phyloP scores from a whole-genome alignment of 2,113 vertebrate genomes.

The Phycodurus eques region DNA sequence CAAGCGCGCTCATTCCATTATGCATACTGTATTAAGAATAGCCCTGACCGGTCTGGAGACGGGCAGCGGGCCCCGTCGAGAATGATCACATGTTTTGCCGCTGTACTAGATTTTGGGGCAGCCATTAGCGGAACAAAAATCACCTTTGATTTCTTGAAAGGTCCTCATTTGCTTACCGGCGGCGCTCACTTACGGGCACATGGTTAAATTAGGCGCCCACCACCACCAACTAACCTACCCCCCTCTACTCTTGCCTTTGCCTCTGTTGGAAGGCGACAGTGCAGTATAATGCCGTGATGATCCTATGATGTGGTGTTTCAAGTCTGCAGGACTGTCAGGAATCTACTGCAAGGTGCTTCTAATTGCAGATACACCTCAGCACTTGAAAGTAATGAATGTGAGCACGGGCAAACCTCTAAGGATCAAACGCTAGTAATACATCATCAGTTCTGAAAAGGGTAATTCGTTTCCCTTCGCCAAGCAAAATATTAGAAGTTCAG shows the following conservation, averaged over 20 bases:
- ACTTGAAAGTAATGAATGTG: slow-evolving; percentile 78
- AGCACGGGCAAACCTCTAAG: slow-evolving; percentile 74
- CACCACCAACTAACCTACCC: not conserved
- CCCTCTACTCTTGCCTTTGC: slow-evolving; percentile 26
- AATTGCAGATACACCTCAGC: slow-evolving; percentile 77
- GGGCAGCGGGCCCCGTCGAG: slow-evolving; percentile 64
- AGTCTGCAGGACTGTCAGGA: slow-evolving; percentile 74
- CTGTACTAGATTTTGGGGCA: slow-evolving; percentile 71
- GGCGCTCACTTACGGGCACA: slow-evolving; percentile 71
- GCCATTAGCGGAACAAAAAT: slow-evolving; percentile 77
- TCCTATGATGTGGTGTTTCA: slow-evolving; percentile 76
- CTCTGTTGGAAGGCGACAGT: slow-evolving; percentile 63
- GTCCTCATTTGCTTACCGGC: slow-evolving; percentile 75
- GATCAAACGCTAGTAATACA: slow-evolving; percentile 78
- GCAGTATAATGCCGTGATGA: slow-evolving; percentile 68
- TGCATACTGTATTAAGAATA: slow-evolving; percentile 75
- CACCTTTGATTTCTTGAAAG: slow-evolving; percentile 79
- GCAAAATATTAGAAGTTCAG: slow-evolving; percentile 79
- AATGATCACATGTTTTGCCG: slow-evolving; percentile 69
- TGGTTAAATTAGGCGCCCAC: slow-evolving; percentile 67
- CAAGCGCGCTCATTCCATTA: slow-evolving; percentile 73
- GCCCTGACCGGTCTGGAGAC: slow-evolving; percentile 67
- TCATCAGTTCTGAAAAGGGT: slow-evolving; percentile 78
- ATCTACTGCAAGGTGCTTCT: slow-evolving; percentile 75
- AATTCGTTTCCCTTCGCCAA: slow-evolving; percentile 78